Base-by-base conservation (phyloP, 2,888 invertebrate genomes). In the Stegana nigrithorax region DNA sequence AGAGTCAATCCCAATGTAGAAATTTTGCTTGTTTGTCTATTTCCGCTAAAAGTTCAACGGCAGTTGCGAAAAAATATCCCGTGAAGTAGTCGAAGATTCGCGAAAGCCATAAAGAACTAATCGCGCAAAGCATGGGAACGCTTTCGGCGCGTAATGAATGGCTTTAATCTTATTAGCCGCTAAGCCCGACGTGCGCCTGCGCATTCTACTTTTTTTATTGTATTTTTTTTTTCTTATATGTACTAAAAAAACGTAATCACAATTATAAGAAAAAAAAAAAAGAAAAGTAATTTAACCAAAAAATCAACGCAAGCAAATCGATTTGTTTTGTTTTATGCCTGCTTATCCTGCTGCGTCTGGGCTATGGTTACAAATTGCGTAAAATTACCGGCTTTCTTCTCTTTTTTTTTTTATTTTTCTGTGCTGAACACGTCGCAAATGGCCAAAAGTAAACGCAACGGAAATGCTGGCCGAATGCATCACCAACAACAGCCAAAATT, bases 151-250 rank as follows among this genome's bases (percentile, higher is more conserved):
- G 47, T 47, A 75, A 74, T 76, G 73, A 76, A 76, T 71, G 74
- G 59, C 66, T 67, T 76, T 74, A 76, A 78, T 78, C 79, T 70
- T 67, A 74, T 76, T 76, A 78, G 67, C 58, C 60, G 47, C 70
- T 69, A 64, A 26, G 61, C 57, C 53, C 29, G 27, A 36, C 32
- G 32, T 53, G 36, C 36, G 59, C 23, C 50, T 32, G 32, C 45
- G 14, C 23, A 21, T 42, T 25, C 25, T 55, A 17, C 7, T 21
- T 64, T 68, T 67, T 66, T 66, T 65, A 55, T 59, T 51, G 19
- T 26, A 27, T 25, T 39, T 59, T 7, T 39, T 1, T 12, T 51
- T 51, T 51, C 23, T 19, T 26, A n/a, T n/a, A 23, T 25, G 19
- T 45, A 42, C 29, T 47, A 67, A 75, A 17, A 21, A 36, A 36